Evolutionary conservation across 2,888 invertebrate species (phyloP).

Genomic region (Conomelus anceps): DNA sequence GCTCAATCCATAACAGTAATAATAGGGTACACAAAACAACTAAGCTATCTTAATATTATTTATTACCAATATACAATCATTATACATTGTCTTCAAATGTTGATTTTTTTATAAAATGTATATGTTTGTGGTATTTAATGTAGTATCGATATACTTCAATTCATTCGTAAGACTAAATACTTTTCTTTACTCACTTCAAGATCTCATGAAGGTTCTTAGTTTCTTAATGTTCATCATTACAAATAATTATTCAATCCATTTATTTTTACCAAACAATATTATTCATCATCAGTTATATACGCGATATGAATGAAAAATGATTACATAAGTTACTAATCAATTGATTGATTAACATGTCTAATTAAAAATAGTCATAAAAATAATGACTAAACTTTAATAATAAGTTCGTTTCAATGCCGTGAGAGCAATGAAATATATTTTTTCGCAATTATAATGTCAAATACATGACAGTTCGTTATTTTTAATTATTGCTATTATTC

Average conservation of each 20-base stretch:
- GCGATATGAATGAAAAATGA: slow-evolving; percentile 1
- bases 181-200: not conserved
- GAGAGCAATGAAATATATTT: not conserved
- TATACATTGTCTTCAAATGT: not conserved
- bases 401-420: slow-evolving; percentile 15
- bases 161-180: not conserved
- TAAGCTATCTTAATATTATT: not conserved
- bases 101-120: not conserved
- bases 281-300: not conserved
- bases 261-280: not conserved
- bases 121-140: not conserved
- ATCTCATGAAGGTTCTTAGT: not conserved
- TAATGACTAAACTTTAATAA: slow-evolving; percentile 2
- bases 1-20: slow-evolving; percentile 4
- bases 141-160: not conserved
- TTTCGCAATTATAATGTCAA: not conserved
- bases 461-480: not conserved
- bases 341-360: slow-evolving; percentile 5
- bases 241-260: not conserved
- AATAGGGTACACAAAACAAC: not conserved
- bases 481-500: not conserved
- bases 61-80: not conserved
- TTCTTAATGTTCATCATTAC: not conserved
- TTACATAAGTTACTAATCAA: not conserved
- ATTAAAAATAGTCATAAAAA: slow-evolving; percentile 13